These are phyloP conservation scores for Strigamia crassipes DNA, from an alignment of 2,888 invertebrate genomes.

Conservation along the genomic window DNA sequence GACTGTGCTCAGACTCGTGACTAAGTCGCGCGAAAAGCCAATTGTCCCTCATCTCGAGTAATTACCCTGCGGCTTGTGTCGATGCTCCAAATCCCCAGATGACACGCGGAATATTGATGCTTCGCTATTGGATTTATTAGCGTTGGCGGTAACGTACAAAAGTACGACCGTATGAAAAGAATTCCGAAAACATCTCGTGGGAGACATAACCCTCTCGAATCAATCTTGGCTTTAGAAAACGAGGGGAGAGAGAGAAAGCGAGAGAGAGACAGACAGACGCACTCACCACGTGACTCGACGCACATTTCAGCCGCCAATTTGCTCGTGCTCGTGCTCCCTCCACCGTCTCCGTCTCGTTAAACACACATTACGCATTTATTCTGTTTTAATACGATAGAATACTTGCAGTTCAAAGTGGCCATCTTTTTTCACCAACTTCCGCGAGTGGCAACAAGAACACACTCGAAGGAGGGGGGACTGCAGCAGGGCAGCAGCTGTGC, in stretches of 20 bases:
- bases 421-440: background rate
- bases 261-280: background rate
- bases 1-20: background rate
- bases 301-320: background rate
- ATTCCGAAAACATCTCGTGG: background rate
- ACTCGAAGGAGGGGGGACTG: background rate
- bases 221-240: background rate
- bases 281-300: background rate
- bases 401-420: slow-evolving; percentile 8
- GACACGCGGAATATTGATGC: slow-evolving; percentile 22
- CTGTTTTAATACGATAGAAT: background rate
- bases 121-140: background rate
- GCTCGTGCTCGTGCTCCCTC: background rate
- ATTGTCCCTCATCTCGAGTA: slow-evolving; percentile 36
- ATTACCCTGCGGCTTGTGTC: slow-evolving; percentile 39
- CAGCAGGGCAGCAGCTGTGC: slow-evolving; percentile 2
- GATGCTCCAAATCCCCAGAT: slow-evolving; percentile 15
- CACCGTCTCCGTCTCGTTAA: background rate
- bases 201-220: background rate
- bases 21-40: slow-evolving; percentile 19
- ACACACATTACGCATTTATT: background rate
- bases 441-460: background rate
- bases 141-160: background rate
- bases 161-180: slow-evolving; percentile 7
- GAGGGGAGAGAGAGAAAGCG: background rate